Conservation (phyloP, 2,888 invertebrate genomes). For the Tanypteryx hageni region DNA sequence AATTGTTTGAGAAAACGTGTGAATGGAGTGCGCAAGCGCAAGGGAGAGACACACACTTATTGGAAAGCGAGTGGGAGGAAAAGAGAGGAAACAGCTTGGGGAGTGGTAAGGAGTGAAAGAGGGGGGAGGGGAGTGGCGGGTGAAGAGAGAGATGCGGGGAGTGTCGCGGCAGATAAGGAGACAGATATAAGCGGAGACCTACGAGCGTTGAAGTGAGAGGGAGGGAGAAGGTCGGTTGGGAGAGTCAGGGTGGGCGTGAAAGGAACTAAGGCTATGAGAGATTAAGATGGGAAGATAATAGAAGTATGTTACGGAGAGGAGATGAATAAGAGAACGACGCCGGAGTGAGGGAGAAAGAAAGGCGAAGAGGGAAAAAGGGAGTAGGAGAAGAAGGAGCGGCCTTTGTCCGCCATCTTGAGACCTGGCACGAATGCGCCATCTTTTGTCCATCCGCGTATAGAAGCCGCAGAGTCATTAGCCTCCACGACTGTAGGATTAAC, state of each 20-base stretch:
- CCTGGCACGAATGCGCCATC: neutral
- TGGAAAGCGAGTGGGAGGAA: neutral
- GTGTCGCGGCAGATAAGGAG: neutral
- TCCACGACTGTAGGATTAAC: neutral
- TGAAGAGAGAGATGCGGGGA: neutral
- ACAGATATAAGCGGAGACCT: neutral
- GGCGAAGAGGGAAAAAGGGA: no score
- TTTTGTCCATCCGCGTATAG: neutral
- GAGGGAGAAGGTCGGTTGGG: neutral
- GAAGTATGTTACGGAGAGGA: constrained; percentile 5
- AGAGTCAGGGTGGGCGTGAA: neutral
- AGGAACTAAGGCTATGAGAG: neutral
- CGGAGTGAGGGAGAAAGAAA: no score
- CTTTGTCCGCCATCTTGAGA: constrained; percentile 20
- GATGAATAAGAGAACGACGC: neutral
- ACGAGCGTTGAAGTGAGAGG: neutral
- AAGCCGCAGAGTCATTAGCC: constrained; percentile 9
- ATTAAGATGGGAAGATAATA: constrained; percentile 16
- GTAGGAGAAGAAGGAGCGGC: neutral
- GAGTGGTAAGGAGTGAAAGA: neutral
- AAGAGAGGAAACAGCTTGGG: neutral
- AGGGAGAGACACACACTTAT: neutral
- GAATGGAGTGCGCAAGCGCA: constrained; percentile 13
- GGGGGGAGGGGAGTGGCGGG: neutral
- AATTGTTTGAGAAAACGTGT: constrained; percentile 29